Evolutionary conservation across 2,113 vertebrate genomes (phyloP).

Genomic region (Gnathonemus longibarbis): DNA sequence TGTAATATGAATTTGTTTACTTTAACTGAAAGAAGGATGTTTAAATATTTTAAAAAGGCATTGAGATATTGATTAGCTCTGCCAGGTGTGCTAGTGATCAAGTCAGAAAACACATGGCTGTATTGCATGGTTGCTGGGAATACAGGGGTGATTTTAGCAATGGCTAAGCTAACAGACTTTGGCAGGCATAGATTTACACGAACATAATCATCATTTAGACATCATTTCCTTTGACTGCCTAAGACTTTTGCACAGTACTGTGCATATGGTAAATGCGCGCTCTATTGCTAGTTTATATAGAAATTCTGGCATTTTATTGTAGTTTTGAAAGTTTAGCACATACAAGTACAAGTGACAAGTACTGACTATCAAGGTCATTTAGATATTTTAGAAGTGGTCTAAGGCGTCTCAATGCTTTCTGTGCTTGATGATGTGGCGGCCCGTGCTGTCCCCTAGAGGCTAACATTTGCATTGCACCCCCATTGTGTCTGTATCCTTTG

Average conservation of each 20-base stretch:
- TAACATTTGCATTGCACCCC: background rate
- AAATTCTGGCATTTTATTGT: background rate
- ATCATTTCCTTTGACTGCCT: background rate
- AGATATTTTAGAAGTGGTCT: background rate
- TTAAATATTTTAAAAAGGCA: background rate
- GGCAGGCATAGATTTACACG: background rate
- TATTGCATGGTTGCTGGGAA: background rate
- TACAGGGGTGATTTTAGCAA: background rate
- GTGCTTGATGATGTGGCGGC: background rate
- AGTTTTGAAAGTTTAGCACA: background rate
- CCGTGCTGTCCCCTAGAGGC: background rate
- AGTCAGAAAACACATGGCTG: background rate
- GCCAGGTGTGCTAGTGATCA: background rate
- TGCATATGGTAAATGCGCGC: background rate
- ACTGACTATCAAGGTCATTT: background rate
- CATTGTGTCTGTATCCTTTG: slow-evolving; percentile 32
- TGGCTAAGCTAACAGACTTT: background rate
- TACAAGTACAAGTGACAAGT: background rate
- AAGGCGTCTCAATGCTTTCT: background rate
- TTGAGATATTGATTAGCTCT: background rate
- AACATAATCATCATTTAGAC: background rate
- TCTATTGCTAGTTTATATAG: background rate
- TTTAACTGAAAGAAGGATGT: background rate
- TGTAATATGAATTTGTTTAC: background rate
- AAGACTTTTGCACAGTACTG: background rate